Base-by-base conservation (phyloP, 1,140 invertebrate species). In the Whitmania pigra region DNA sequence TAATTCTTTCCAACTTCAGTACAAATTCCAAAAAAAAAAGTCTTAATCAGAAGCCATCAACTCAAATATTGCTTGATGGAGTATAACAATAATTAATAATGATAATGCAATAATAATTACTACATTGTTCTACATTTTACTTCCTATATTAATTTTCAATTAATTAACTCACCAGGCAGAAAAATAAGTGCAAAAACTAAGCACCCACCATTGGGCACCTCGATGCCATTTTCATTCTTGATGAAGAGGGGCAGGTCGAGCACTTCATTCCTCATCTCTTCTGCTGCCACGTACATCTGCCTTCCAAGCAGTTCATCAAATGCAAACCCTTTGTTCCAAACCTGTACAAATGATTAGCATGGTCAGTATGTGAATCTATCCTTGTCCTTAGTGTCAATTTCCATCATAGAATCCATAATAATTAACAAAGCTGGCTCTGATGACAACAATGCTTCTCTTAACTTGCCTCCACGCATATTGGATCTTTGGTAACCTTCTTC, bases 211-310 rank as follows among this genome's bases (percentile, higher is more conserved):
- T 63, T 63, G 11, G 57, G 29, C 6, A 63, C 57, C 29, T 63
- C 69, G 13, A 22, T 27, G 31, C 69, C 69, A 53, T 49, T 31
- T 49, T 70, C 53, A 13, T 70, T 49, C n/a, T 70, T 70, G 36
- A 25, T 53, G 22, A 49, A 53, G 31, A 70, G 69, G 20, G 69
- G 36, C 40, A 70, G 69, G 11, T 70, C 69, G n/a, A 70, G n/a
- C 0, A 70, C 49, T 70, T 70, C 69, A 29, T 53, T 70, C 22
- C 53, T 36, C 49, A 53, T 53, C 25, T 70, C 69, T n/a, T 70
- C 49, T 11, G 69, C 29, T 53, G 69, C 69, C n/a, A 70, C 53
- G 6, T 49, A 70, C 36, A 53, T 31, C n/a, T 70, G 36, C 53
- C 49, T 36, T 0, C 69, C 69, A 2, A 70, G 69, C 6, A 70